These are phyloP conservation scores for Ectemnius continuus DNA, from an alignment of 2,888 invertebrate genomes.

Conservation along the genomic window DNA sequence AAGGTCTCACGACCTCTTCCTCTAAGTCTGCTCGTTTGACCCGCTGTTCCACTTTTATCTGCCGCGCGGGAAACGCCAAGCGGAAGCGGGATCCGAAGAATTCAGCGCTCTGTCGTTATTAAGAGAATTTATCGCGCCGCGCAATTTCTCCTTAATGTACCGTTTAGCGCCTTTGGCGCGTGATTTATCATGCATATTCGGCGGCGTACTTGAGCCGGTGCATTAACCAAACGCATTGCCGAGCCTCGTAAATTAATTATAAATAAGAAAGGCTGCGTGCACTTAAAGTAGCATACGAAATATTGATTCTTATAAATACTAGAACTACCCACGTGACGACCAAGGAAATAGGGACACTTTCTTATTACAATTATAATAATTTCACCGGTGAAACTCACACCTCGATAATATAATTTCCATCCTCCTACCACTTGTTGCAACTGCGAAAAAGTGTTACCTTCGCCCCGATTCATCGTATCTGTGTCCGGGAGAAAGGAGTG, in stretches of 20 bases:
- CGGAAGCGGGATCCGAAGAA: neutral
- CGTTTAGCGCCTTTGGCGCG: neutral
- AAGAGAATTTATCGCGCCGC: neutral
- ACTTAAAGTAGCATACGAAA: slow-evolving; percentile 41
- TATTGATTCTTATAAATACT: slow-evolving; percentile 41
- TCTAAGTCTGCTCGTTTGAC: slow-evolving; percentile 5
- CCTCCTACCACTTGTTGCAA: slow-evolving; percentile 19
- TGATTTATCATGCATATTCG: slow-evolving; percentile 25
- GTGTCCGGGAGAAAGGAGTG: slow-evolving; percentile 16
- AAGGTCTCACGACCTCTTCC: slow-evolving; percentile 32
- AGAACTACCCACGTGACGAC: neutral
- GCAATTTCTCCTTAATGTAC: slow-evolving; percentile 17
- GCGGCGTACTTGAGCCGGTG: slow-evolving; percentile 1
- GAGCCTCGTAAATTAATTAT: slow-evolving; percentile 51
- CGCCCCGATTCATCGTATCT: slow-evolving; percentile 1
- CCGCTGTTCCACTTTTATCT: slow-evolving; percentile 31
- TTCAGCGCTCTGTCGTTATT: too few relatives aligned
- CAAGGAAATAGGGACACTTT: slow-evolving; percentile 6
- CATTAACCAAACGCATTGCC: neutral
- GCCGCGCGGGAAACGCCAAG: neutral
- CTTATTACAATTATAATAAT: too few relatives aligned
- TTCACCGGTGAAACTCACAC: too few relatives aligned
- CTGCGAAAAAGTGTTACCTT: slow-evolving; percentile 48
- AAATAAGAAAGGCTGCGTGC: slow-evolving; percentile 32
- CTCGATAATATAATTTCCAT: too few relatives aligned